phyloP scores from a whole-genome alignment of 2,888 invertebrate genomes.

The Drosophila crucigera region DNA sequence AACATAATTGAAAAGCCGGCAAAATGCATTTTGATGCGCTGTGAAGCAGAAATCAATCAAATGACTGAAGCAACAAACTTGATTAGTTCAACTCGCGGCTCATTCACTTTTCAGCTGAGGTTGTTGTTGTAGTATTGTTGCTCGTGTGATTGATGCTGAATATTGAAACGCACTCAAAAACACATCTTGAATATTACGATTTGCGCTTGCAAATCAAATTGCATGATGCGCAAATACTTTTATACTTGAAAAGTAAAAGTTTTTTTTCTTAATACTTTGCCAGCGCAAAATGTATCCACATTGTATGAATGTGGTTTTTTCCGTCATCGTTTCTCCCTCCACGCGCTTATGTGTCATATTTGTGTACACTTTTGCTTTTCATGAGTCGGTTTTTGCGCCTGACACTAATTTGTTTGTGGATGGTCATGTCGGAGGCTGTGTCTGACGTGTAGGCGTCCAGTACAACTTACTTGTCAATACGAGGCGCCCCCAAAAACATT shows the following conservation, averaged over 20 bases:
- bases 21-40: constrained; percentile 52
- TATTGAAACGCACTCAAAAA: constrained; percentile 48
- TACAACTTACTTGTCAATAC: constrained; percentile 17
- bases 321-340: constrained; percentile 13
- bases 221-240: constrained; percentile 76
- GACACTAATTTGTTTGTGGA: constrained; percentile 49
- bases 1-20: neutral
- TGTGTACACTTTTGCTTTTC: constrained; percentile 70
- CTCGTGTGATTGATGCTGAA: constrained; percentile 23
- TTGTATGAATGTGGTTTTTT: constrained; percentile 19
- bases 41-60: constrained; percentile 47
- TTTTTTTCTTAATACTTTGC: constrained; percentile 30
- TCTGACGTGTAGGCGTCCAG: constrained; percentile 59
- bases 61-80: constrained; percentile 70
- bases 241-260: constrained; percentile 71
- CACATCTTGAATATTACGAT: constrained; percentile 38
- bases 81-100: constrained; percentile 58
- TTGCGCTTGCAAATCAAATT: constrained; percentile 69
- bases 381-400: constrained; percentile 39
- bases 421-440: constrained; percentile 51
- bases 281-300: constrained; percentile 45
- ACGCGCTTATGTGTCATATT: constrained; percentile 58
- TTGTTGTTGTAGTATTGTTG: constrained; percentile 28
- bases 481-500: constrained; percentile 31
- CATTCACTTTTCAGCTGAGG: constrained; percentile 9